phyloP scores from a whole-genome alignment of 2,113 vertebrate species.

The Spea bombifrons region DNA sequence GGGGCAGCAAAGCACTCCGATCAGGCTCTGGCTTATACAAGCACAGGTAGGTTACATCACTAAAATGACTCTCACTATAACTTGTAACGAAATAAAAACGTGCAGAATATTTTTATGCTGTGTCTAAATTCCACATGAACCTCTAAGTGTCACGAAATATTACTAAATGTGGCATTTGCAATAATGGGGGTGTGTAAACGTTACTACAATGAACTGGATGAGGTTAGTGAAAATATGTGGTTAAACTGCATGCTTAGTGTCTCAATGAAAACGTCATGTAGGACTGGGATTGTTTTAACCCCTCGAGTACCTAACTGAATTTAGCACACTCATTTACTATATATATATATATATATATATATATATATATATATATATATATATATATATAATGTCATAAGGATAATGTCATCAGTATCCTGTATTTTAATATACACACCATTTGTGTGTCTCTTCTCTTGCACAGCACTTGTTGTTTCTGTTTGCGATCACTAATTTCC shows the following conservation, averaged over 20 bases:
- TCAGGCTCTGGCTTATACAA: constrained; percentile 51
- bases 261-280: not conserved
- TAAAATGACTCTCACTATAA: not conserved
- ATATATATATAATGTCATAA: no score
- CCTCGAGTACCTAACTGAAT: not conserved
- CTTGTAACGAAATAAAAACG: not conserved
- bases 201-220: not conserved
- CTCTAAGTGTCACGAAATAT: no score
- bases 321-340: no score
- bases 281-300: not conserved
- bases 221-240: not conserved
- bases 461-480: constrained; percentile 63
- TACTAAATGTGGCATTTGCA: not conserved
- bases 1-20: constrained; percentile 57
- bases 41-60: constrained; percentile 61
- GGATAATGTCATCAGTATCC: not conserved
- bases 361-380: no score
- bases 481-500: constrained; percentile 74
- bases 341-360: no score
- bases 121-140: not conserved
- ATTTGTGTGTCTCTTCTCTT: constrained; percentile 42
- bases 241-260: not conserved
- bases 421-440: not conserved
- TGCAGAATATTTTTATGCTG: not conserved
- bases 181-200: not conserved